Evolutionary conservation across 1,140 invertebrate genomes (phyloP).

Genomic region (Telenomus remus): DNA sequence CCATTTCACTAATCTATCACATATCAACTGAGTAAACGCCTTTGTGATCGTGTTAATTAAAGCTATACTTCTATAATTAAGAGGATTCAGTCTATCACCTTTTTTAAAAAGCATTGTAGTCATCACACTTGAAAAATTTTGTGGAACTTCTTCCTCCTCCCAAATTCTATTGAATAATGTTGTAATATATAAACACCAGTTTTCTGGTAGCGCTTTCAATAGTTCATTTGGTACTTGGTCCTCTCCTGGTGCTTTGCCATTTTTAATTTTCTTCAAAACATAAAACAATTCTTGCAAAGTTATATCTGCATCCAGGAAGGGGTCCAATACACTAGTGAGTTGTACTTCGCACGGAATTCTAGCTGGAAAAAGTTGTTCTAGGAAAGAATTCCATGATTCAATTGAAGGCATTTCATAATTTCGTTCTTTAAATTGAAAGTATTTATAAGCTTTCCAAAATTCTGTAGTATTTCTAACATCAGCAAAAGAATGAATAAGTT

Average conservation of each 20-base stretch:
- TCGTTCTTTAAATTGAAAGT: neutral
- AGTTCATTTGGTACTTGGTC: neutral
- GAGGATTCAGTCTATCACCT: neutral
- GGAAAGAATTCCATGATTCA: neutral
- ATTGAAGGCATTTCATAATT: neutral
- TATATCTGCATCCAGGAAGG: neutral
- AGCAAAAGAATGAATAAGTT: neutral
- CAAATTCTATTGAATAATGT: neutral
- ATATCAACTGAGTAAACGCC: neutral
- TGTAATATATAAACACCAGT: neutral
- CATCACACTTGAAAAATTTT: neutral
- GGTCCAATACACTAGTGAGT: neutral
- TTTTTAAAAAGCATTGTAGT: neutral
- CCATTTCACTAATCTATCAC: neutral
- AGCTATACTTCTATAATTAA: neutral
- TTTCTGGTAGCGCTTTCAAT: neutral
- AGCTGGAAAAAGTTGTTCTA: neutral
- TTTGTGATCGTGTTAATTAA: neutral
- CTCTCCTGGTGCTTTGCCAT: neutral
- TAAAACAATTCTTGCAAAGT: neutral
- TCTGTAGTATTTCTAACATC: neutral
- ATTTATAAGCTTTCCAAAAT: neutral
- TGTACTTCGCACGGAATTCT: neutral
- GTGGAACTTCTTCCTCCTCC: neutral
- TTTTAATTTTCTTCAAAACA: neutral